A percentile compares a stretch with the other conserved stretches of the same genome.
Evolutionary conservation across 2,797 vertebrate species (phyloP).

Genomic region (Sylvilagus floridanus): DNA sequence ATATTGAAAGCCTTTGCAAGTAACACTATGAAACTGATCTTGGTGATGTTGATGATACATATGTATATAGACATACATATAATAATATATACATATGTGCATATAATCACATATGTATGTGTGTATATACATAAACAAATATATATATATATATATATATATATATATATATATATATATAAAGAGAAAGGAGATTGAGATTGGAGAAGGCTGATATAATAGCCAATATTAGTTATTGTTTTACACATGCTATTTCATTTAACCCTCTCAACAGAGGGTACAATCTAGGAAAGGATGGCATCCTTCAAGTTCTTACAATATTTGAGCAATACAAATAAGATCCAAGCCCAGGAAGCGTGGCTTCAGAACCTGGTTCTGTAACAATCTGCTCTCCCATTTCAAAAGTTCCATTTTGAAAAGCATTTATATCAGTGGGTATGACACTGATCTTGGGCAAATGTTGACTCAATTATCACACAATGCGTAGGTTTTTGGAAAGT

Average conservation of each 20-base stretch:
- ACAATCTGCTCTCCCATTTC: background rate
- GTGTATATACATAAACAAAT: background rate
- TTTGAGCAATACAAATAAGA: background rate
- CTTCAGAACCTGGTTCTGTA: background rate
- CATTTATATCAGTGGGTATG: background rate
- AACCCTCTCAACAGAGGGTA: background rate
- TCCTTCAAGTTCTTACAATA: background rate
- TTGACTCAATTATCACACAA: background rate
- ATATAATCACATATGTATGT: background rate
- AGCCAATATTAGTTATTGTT: background rate
- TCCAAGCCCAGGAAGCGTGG: background rate
- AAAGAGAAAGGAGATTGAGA: background rate
- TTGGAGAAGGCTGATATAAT: background rate
- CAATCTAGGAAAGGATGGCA: background rate
- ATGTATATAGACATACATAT: background rate
- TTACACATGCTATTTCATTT: background rate
- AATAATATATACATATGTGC: background rate
- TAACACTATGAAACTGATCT: background rate
- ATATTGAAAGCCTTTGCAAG: background rate
- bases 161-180: background rate
- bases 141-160: background rate
- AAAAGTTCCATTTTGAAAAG: constrained; percentile 25
- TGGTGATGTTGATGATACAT: background rate
- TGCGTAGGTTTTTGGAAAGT: background rate
- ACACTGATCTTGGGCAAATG: background rate